Base-by-base conservation (phyloP, 2,797 vertebrate genomes). In the Echiichthys vipera region DNA sequence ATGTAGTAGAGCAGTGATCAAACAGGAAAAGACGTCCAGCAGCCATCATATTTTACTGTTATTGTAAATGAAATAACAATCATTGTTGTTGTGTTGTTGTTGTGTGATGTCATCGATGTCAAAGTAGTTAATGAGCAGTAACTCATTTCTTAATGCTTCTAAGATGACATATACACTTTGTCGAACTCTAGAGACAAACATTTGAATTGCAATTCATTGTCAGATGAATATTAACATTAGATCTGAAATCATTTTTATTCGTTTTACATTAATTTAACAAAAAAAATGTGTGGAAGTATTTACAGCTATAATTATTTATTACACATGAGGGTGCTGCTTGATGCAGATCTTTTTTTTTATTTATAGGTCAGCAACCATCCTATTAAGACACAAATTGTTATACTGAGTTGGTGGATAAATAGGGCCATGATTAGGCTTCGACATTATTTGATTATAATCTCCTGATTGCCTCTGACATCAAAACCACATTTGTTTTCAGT, bases 221-320 rank as follows among this genome's bases (percentile, higher is more conserved):
- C 54, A 58, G 36, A 32, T 72, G 61, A 71, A 73, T 50, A 71
- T 81, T 74, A 71, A 43, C 42, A 65, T 67, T 72, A 36, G 59
- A 49, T 78, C 57, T 77, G 72, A 85, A 73, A 78, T 50, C 59
- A 51, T 17, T 69, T 37, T 66, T 67, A 62, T 79, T 74, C 30
- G 51, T 78, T 79, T n/a, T 65, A 45, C 51, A 77, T 59, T 78
- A 47, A 79, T 83, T 79, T 85, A 72, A 71, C 56, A 77, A 66
- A 81, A 37, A 74, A 67, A 7, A 24, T 42, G 14, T 78, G 36
- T 45, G 47, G 40, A 64, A 74, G 74, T 80, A 84, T 15, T n/a
- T 59, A 30, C 50, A 34, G 3, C 42, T 54, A 57, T 56, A 67
- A 66, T 43, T 55, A 67, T 32, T 20, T 45, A 57, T 77, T 78